Evolutionary conservation across 2,797 vertebrate species (phyloP), one percentile per base, ranked within the genome.

Genomic region (Melanotaenia parkinsoni): DNA sequence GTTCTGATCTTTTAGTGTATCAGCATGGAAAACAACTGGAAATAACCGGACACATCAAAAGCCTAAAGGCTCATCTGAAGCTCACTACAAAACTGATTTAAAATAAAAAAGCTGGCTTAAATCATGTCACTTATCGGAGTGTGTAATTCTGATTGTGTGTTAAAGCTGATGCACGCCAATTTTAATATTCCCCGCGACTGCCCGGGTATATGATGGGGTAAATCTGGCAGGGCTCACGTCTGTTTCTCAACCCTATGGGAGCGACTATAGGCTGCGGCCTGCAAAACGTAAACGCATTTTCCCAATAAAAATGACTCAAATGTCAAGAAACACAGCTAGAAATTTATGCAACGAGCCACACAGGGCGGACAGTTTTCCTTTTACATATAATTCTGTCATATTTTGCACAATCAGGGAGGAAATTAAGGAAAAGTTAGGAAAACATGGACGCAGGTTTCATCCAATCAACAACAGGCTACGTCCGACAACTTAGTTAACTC

Each of bases 191-290:
- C 53, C 26, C 24, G 7, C 6, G 5, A 28, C 26, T 5, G 20
- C 58, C 67, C 37, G 30, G 18, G 56, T 68, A 69, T 75, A 57
- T 76, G 64, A 61, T 63, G 61, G 78, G 80, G 75, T 78, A 79
- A 79, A 82, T 83, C 79, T 87, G 82, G 88, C 84, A 72, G 70
- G 16, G 76, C 66, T 81, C 76, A 26, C 67, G 88, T 85, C 88
- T 88, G 89, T 80, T 88, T 83, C 81, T 89, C 20, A 86, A 82
- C 77, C 86, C 87, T 90, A 90, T 87, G 85, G 89, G 57, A 87
- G 72, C 70, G 11, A 87, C 89, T 89, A 84, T 88, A 87, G 89
- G 89, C 90, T 93, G 89, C 81, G 93, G 92, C 93, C 93, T 93
- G 85, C 85, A 84, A 72, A 54, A 69, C 74, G 32, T 58, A 80